Evolutionary conservation across 2,797 vertebrate species (phyloP).

Genomic region (Sebastes kiyomatsui): DNA sequence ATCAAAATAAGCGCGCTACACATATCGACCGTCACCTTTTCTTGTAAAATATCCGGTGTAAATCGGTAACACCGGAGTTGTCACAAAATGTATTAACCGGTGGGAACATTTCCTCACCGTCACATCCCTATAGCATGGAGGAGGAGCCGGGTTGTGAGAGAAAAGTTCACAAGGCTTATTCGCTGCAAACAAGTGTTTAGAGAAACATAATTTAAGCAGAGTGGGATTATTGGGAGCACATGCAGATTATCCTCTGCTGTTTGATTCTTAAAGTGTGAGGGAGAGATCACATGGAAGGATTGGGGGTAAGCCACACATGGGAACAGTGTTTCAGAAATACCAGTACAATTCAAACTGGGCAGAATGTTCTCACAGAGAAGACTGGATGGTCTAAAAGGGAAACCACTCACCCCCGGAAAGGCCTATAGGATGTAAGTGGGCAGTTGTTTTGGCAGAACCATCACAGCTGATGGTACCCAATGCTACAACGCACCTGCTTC

Average conservation of each 20-base stretch:
- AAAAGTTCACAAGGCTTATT: constrained; percentile 32
- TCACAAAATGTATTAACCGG: too few relatives aligned
- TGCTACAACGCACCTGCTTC: constrained; percentile 74
- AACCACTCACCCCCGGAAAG: constrained; percentile 48
- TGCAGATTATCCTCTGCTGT: constrained; percentile 48
- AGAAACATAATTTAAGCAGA: constrained; percentile 47
- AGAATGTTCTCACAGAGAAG: constrained; percentile 37
- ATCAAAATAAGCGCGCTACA: too few relatives aligned
- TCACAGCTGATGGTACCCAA: constrained; percentile 52
- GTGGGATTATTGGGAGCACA: constrained; percentile 56
- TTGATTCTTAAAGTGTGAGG: constrained; percentile 43
- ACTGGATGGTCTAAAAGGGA: constrained; percentile 41
- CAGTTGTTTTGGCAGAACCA: constrained; percentile 74
- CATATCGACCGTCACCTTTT: too few relatives aligned
- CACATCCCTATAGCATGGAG: neutral
- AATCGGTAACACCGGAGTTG: too few relatives aligned
- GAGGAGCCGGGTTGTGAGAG: neutral
- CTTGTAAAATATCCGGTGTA: too few relatives aligned
- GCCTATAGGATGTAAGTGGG: constrained; percentile 74
- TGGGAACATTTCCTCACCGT: too few relatives aligned
- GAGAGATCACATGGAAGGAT: constrained; percentile 46
- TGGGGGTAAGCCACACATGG: constrained; percentile 31
- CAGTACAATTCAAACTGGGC: constrained; percentile 29
- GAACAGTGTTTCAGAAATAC: constrained; percentile 36
- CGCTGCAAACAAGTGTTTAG: constrained; percentile 51